Evolutionary conservation across 1,140 invertebrate species (phyloP).

Genomic region (Brachionus paranguensis): DNA sequence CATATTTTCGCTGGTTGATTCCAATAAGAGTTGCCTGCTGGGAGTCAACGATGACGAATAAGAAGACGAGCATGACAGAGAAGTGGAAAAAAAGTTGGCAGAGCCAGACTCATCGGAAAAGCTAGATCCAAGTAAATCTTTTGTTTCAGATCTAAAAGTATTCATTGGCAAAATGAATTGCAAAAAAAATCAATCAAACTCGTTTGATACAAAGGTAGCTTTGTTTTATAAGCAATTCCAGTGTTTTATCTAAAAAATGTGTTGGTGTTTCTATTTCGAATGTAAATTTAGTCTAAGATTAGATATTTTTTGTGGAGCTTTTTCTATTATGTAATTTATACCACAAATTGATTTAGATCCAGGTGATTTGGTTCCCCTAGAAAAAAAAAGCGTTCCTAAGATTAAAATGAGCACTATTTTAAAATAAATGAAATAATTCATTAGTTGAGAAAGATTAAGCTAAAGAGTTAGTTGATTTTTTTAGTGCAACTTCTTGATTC

Average conservation of each 20-base stretch:
- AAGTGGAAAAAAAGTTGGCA: background rate
- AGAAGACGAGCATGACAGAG: background rate
- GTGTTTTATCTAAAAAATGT: background rate
- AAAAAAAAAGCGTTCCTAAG: background rate
- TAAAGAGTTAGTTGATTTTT: background rate
- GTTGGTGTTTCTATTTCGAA: conserved; percentile 6
- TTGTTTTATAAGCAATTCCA: background rate
- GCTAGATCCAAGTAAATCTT: background rate
- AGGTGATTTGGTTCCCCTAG: background rate
- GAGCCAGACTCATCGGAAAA: background rate
- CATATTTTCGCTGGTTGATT: conserved; percentile 22
- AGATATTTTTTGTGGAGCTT: background rate
- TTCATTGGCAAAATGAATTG: background rate
- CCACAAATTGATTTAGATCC: background rate
- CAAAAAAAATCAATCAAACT: background rate
- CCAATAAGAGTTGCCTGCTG: background rate
- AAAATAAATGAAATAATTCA: background rate
- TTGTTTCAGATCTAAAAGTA: background rate
- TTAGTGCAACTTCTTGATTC: background rate
- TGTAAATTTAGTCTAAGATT: conserved; percentile 32
- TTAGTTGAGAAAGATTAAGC: background rate
- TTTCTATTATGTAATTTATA: background rate
- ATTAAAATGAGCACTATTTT: background rate
- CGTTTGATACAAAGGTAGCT: background rate
- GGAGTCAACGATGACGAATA: background rate